Evolutionary conservation across 2,797 vertebrate genomes (phyloP).

Genomic region (Hyperoplus immaculatus): DNA sequence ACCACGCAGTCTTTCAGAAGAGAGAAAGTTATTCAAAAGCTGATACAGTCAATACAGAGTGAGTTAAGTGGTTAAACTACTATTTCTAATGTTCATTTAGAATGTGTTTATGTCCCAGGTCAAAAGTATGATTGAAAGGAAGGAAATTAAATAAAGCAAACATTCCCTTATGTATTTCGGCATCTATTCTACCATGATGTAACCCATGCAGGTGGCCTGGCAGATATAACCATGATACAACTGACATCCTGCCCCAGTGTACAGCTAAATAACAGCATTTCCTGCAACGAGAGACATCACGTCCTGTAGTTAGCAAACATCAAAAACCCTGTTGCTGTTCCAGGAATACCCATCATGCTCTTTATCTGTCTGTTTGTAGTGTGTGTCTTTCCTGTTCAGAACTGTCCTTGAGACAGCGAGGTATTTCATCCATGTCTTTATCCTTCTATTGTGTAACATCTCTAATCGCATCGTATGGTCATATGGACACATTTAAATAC

Average conservation of each 20-base stretch:
- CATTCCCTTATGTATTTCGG: neutral
- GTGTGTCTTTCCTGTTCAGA: conserved; percentile 52
- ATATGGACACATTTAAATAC: conserved; percentile 24
- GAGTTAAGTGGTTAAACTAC: neutral
- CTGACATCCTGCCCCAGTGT: conserved; percentile 52
- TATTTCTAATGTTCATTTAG: neutral
- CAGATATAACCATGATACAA: conserved; percentile 16
- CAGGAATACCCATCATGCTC: conserved; percentile 28
- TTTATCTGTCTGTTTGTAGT: conserved; percentile 18
- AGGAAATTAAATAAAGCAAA: neutral
- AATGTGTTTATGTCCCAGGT: neutral
- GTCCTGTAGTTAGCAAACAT: conserved; percentile 61
- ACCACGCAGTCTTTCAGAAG: neutral
- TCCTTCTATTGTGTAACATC: conserved; percentile 54
- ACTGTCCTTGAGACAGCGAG: conserved; percentile 28
- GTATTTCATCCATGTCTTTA: conserved; percentile 66
- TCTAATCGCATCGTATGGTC: conserved; percentile 29
- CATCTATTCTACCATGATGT: neutral
- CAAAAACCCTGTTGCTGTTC: conserved; percentile 50
- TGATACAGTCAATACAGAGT: too few species aligned
- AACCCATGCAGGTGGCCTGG: conserved; percentile 39
- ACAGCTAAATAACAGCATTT: conserved; percentile 62
- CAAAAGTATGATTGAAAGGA: too few species aligned
- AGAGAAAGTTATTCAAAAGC: neutral
- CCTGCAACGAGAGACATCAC: conserved; percentile 47